Conservation (phyloP, 2,888 invertebrate genomes). For the Marronus borbonicus region DNA sequence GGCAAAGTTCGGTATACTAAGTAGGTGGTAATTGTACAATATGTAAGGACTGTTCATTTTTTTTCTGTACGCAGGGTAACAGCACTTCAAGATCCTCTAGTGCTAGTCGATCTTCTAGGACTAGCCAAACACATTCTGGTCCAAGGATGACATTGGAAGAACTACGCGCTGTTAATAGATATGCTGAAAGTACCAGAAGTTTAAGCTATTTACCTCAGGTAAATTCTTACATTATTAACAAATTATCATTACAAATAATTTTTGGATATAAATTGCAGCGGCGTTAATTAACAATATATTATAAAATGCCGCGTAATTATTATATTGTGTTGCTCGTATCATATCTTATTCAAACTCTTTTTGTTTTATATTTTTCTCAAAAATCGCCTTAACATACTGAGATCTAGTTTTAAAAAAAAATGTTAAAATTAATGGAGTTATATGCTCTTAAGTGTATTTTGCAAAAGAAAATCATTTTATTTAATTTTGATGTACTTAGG, state of each 20-base stretch:
- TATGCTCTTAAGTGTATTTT: no score
- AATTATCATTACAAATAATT: not conserved
- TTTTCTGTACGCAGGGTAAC: slow-evolving; percentile 61
- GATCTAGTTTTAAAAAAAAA: not conserved
- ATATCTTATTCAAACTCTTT: no score
- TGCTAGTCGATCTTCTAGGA: slow-evolving; percentile 80
- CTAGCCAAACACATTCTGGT: slow-evolving; percentile 73
- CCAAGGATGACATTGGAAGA: slow-evolving; percentile 88
- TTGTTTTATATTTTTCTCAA: no score
- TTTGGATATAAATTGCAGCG: not conserved
- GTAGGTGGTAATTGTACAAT: not conserved
- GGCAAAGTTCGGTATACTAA: no score
- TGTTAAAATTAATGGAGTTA: no score
- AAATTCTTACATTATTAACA: slow-evolving; percentile 56
- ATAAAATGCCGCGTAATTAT: not conserved
- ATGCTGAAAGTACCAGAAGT: slow-evolving; percentile 93
- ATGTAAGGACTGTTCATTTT: not conserved
- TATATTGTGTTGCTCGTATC: no score
- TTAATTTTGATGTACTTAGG: no score
- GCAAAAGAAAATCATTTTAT: no score
- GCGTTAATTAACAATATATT: not conserved
- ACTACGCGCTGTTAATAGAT: slow-evolving; percentile 88
- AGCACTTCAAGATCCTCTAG: slow-evolving; percentile 82
- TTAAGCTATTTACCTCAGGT: slow-evolving; percentile 94
- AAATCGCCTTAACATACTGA: not conserved